Conservation (phyloP, 1,140 invertebrate genomes). For the Monomorium pharaonis region DNA sequence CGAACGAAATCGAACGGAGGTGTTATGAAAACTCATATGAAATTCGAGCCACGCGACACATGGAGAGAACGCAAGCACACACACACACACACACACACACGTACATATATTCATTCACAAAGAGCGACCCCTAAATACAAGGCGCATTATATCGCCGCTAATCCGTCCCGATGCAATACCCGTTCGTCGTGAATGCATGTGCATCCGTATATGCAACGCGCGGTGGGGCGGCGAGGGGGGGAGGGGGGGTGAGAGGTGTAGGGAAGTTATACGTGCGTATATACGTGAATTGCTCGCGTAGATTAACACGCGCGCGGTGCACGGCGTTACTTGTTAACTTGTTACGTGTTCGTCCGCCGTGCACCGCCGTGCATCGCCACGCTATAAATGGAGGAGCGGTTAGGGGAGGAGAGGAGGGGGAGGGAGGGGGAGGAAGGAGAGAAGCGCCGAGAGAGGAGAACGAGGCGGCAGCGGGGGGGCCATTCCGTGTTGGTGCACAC, state of each 20-base stretch:
- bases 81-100: neutral
- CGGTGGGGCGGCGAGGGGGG: no score
- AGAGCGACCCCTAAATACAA: constrained; percentile 24
- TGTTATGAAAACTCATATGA: constrained; percentile 37
- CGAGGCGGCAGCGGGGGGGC: neutral
- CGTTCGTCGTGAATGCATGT: neutral
- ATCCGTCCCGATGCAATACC: constrained; percentile 24
- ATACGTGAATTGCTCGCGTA: constrained; percentile 38
- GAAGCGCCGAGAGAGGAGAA: neutral
- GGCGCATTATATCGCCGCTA: constrained; percentile 43
- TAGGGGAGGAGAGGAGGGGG: neutral
- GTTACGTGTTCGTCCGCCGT: constrained; percentile 49
- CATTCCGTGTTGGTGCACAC: constrained; percentile 35
- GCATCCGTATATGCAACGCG: neutral
- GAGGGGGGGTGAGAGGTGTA: no score
- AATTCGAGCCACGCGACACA: constrained; percentile 30
- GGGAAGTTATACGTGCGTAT: neutral
- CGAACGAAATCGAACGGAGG: neutral
- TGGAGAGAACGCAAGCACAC: no score
- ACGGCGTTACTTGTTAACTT: constrained; percentile 63
- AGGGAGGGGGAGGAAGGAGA: no score
- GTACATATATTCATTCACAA: neutral
- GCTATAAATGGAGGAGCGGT: neutral
- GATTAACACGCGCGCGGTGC: constrained; percentile 54
- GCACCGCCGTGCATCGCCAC: constrained; percentile 29